Evolutionary conservation across 2,888 invertebrate species (phyloP).

Genomic region (Eretmocerus hayati): DNA sequence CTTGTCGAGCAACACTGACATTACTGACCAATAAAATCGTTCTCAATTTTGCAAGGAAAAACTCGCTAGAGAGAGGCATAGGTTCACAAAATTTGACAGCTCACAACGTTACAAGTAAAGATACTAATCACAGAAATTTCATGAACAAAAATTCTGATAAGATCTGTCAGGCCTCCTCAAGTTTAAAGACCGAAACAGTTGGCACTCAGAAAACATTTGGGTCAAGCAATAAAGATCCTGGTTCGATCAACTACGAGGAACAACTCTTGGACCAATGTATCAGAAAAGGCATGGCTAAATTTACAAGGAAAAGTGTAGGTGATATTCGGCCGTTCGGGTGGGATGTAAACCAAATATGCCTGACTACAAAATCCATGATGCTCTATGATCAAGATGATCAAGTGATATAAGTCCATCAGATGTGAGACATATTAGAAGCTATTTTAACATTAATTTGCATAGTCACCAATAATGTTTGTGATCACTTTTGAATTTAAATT

Average conservation of each 20-base stretch:
- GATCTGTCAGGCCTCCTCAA: neutral
- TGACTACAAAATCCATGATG: slow-evolving; percentile 19
- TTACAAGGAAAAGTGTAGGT: slow-evolving; percentile 15
- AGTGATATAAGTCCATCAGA: slow-evolving; percentile 1
- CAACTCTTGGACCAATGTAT: slow-evolving; percentile 20
- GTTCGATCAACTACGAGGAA: slow-evolving; percentile 17
- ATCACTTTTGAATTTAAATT: too few relatives aligned
- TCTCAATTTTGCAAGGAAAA: neutral
- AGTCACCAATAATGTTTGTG: too few relatives aligned
- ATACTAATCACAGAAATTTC: neutral
- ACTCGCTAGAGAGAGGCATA: neutral
- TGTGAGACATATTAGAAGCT: too few relatives aligned
- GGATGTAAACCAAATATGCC: slow-evolving; percentile 19
- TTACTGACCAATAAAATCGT: slow-evolving; percentile 10
- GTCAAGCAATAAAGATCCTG: neutral
- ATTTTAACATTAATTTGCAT: neutral
- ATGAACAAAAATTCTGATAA: slow-evolving; percentile 1
- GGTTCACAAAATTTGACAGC: neutral
- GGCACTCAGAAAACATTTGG: neutral
- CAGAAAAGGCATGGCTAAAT: slow-evolving; percentile 19
- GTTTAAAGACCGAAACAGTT: neutral
- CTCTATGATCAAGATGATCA: slow-evolving; percentile 4
- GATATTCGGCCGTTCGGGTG: slow-evolving; percentile 20
- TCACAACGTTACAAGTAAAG: neutral
- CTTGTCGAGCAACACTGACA: slow-evolving; percentile 12